Evolutionary conservation across 1,140 invertebrate genomes (phyloP).

Genomic region (Pachypsylla venusta): DNA sequence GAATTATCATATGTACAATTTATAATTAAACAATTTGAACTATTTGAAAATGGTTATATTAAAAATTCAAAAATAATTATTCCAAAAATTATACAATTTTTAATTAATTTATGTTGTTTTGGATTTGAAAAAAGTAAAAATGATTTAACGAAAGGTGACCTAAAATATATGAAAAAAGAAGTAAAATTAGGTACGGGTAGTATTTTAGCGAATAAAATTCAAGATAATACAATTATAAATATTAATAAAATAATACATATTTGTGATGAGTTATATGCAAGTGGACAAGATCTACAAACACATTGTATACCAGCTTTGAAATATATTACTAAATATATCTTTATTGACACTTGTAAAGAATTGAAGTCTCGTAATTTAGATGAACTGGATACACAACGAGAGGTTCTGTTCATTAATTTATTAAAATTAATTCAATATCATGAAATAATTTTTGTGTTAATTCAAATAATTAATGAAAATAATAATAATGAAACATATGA

Average conservation of each 20-base stretch:
- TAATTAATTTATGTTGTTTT: background rate
- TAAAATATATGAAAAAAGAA: background rate
- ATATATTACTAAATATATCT: background rate
- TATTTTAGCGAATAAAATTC: background rate
- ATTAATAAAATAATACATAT: slow-evolving; percentile 3
- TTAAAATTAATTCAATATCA: background rate
- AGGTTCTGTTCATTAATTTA: background rate
- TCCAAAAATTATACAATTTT: background rate
- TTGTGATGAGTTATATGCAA: slow-evolving; percentile 1
- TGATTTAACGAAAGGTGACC: background rate
- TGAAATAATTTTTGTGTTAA: background rate
- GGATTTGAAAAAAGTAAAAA: background rate
- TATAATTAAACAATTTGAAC: background rate
- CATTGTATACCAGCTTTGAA: slow-evolving; percentile 3
- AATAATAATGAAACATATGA: background rate
- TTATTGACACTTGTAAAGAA: background rate
- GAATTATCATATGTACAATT: background rate
- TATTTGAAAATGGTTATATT: background rate
- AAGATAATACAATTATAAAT: background rate
- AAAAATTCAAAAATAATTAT: background rate
- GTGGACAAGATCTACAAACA: background rate
- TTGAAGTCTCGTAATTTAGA: background rate
- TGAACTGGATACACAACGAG: slow-evolving; percentile 1
- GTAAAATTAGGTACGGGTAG: background rate
- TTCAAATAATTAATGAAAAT: background rate